These are phyloP conservation scores for Bemisia tabaci DNA, from an alignment of 1,140 invertebrate genomes.

Conservation along the genomic window DNA sequence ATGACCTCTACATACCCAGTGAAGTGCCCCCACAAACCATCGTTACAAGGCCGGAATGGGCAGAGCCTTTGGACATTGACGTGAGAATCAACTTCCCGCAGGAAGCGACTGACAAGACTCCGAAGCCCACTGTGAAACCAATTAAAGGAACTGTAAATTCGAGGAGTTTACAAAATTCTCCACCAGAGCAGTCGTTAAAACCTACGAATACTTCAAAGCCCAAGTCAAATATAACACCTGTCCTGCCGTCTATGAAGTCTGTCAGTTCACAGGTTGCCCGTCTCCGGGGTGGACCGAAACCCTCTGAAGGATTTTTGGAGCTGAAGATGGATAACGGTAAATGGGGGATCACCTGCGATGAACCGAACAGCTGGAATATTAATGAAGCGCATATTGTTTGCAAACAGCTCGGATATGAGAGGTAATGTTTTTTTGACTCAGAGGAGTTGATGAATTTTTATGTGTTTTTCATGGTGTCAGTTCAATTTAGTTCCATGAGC, in stretches of 20 bases:
- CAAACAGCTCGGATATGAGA: constrained; percentile 37
- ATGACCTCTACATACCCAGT: too few species aligned
- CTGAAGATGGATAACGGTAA: constrained; percentile 31
- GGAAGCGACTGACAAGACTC: not conserved
- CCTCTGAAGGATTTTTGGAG: constrained; percentile 39
- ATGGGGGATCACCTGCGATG: constrained; percentile 41
- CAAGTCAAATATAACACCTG: too few species aligned
- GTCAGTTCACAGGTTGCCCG: constrained; percentile 32
- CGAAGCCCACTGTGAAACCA: too few species aligned
- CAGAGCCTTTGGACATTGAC: constrained; percentile 1
- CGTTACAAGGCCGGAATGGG: not conserved
- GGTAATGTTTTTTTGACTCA: constrained; percentile 31
- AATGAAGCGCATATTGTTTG: constrained; percentile 41
- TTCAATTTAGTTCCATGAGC: too few species aligned
- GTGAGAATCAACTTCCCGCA: constrained; percentile 1
- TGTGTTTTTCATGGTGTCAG: not conserved
- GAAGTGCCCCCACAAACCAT: not conserved
- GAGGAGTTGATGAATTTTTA: constrained; percentile 2
- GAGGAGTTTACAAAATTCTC: too few species aligned
- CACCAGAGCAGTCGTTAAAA: too few species aligned
- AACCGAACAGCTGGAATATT: constrained; percentile 34
- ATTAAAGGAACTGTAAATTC: too few species aligned
- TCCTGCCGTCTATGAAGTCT: constrained; percentile 16
- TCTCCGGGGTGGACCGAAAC: constrained; percentile 35
- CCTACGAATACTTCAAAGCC: too few species aligned